Evolutionary conservation across 2,797 vertebrate species (phyloP).

Genomic region (Sparus aurata): DNA sequence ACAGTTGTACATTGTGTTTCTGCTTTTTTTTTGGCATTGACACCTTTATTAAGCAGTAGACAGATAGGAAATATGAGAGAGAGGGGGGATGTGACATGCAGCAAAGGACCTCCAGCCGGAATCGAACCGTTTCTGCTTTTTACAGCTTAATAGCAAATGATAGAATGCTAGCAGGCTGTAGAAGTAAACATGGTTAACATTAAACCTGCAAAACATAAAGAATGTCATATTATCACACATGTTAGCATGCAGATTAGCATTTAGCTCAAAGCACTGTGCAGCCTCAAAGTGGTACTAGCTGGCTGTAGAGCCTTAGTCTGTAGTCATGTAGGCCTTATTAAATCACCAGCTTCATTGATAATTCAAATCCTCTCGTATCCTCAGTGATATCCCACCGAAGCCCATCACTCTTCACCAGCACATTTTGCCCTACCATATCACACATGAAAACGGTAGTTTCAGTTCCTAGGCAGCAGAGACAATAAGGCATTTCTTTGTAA

Average conservation of each 20-base stretch:
- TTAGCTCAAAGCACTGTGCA: background rate
- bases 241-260: background rate
- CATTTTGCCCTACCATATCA: constrained; percentile 55
- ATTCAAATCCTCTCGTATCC: constrained; percentile 33
- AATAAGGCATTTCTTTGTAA: constrained; percentile 73
- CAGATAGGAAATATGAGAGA: too few relatives aligned
- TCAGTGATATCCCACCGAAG: constrained; percentile 26
- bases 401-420: constrained; percentile 70
- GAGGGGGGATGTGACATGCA: too few relatives aligned
- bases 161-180: too few relatives aligned
- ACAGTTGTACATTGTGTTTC: background rate
- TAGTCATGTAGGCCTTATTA: background rate
- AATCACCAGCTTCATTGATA: constrained; percentile 9
- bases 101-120: too few relatives aligned
- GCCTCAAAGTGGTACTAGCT: too few relatives aligned
- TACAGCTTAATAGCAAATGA: background rate
- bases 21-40: too few relatives aligned
- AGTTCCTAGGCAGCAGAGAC: constrained; percentile 56
- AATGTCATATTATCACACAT: too few relatives aligned
- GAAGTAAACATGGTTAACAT: too few relatives aligned
- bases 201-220: too few relatives aligned
- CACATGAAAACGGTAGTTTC: constrained; percentile 44
- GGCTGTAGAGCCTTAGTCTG: background rate
- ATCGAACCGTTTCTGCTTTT: background rate
- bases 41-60: too few relatives aligned